These are phyloP conservation scores for Synergus japonicus DNA, from an alignment of 2,888 invertebrate species.

Conservation along the genomic window DNA sequence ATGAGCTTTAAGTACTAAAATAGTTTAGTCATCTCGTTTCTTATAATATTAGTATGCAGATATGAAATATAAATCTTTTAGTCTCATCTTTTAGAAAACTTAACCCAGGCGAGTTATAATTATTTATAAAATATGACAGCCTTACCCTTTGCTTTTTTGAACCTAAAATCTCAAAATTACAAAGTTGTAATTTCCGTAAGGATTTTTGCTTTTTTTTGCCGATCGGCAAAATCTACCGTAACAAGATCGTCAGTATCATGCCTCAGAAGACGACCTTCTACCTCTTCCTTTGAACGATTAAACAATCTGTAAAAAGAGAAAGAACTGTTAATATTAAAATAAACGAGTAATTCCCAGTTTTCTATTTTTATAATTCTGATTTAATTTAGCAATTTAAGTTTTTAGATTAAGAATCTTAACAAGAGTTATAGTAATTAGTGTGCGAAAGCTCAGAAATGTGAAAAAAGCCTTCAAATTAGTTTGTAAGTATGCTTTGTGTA, in stretches of 20 bases:
- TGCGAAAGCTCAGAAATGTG: background rate
- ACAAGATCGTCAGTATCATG: slow-evolving; percentile 75
- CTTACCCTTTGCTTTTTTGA: slow-evolving; percentile 27
- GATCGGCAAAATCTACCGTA: slow-evolving; percentile 68
- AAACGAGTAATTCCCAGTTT: background rate
- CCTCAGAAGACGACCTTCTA: slow-evolving; percentile 74
- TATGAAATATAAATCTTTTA: slow-evolving; percentile 26
- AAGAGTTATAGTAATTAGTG: background rate
- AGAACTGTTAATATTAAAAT: background rate
- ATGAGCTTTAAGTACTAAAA: slow-evolving; percentile 2
- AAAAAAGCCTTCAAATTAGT: background rate
- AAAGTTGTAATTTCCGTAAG: slow-evolving; percentile 61
- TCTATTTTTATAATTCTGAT: background rate
- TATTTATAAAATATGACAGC: slow-evolving; percentile 20
- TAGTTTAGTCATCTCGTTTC: slow-evolving; percentile 4
- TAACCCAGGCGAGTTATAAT: slow-evolving; percentile 20
- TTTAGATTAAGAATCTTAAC: background rate
- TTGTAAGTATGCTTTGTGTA: background rate
- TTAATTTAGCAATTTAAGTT: background rate
- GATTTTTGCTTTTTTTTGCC: slow-evolving; percentile 62
- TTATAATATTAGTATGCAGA: background rate
- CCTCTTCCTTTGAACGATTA: slow-evolving; percentile 75
- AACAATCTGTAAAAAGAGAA: slow-evolving; percentile 72
- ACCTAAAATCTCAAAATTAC: slow-evolving; percentile 44
- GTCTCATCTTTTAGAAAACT: slow-evolving; percentile 19